Conservation (phyloP, 2,888 invertebrate species). For the Aspidiotus destructor region DNA sequence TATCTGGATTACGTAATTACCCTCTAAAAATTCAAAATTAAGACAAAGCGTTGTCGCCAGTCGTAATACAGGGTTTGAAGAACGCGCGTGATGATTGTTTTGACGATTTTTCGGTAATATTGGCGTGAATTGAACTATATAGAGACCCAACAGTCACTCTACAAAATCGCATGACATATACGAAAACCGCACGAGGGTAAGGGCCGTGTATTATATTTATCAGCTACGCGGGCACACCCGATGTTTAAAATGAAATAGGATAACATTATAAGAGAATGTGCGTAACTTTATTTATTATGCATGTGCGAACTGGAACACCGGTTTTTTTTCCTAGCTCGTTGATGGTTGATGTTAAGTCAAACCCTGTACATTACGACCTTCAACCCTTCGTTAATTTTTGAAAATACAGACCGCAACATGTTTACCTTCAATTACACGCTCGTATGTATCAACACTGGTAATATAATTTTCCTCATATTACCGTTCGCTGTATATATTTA, state of each 20-base stretch:
- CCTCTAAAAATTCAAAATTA: too few relatives aligned
- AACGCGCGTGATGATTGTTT: too few relatives aligned
- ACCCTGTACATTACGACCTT: conserved; percentile 16
- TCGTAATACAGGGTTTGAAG: too few relatives aligned
- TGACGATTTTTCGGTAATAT: too few relatives aligned
- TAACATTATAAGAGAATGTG: background rate
- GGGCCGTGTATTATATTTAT: background rate
- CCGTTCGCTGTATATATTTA: conserved; percentile 9
- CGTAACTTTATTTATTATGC: conserved; percentile 23
- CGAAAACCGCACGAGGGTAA: background rate
- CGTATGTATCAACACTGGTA: conserved; percentile 11
- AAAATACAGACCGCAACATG: conserved; percentile 10
- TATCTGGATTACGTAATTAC: too few relatives aligned
- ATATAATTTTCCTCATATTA: background rate
- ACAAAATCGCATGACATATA: background rate
- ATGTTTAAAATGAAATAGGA: too few relatives aligned
- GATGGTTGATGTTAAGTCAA: background rate
- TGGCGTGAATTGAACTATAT: too few relatives aligned
- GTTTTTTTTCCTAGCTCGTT: conserved; percentile 11
- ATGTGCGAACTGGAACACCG: conserved; percentile 32
- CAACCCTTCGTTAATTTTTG: conserved; percentile 13
- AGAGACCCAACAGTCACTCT: too few relatives aligned
- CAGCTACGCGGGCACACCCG: background rate
- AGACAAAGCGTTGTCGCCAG: too few relatives aligned
- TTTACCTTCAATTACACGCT: conserved; percentile 19